Evolutionary conservation across 2,113 vertebrate species (phyloP), one percentile per base, ranked within the genome.

Genomic region (Bolborhynchus lineola): DNA sequence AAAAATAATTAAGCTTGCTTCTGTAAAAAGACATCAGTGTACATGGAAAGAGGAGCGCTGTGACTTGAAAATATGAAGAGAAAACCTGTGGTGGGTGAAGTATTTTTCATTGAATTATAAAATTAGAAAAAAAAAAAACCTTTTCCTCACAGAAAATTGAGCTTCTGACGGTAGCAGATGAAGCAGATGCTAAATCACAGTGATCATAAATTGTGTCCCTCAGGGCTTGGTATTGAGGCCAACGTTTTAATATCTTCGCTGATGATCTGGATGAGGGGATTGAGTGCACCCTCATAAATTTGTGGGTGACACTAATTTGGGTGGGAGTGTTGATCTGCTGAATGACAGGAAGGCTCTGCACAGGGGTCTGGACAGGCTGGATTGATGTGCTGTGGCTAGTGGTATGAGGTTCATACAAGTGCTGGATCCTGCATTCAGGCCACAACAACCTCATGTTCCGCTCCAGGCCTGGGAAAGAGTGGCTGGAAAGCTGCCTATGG

Each of bases 61-160:
- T 71, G 46, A 62, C 33, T 33, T 24, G 19, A 67, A 77, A 69
- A 55, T 26, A 68, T 1, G 4, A 42, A 47, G 5, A 6, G 8
- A 55, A 3, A 53, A 49, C 1, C 13, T 44, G 7, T 6, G 1
- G 24, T 13, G 9, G 13, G 18, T 82, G 6, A 82, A 57, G 8
- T 28, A 33, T 41, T 60, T 28, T 7, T 59, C 10, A 21, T 4
- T 60, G 9, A 10, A 42, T 26, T 31, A 59, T 1, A 5, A 50
- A 47, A 23, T 3, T 10, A 4, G 13, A 5, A 35, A 64, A 39
- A 49, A 39, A 49, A 47, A 24, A 6, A 2, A 6, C 4, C 0
- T 35, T 72, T 42, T 67, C 13, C 11, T 16, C 21, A 5, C n/a
- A 67, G 16, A 39, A 37, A n/a, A 37, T 21, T 1, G 9, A 57